A percentile compares a stretch with the other conserved stretches of the same genome.
These are phyloP conservation scores for Heliothis virescens DNA, from an alignment of 1,140 invertebrate species.

Conservation along the genomic window DNA sequence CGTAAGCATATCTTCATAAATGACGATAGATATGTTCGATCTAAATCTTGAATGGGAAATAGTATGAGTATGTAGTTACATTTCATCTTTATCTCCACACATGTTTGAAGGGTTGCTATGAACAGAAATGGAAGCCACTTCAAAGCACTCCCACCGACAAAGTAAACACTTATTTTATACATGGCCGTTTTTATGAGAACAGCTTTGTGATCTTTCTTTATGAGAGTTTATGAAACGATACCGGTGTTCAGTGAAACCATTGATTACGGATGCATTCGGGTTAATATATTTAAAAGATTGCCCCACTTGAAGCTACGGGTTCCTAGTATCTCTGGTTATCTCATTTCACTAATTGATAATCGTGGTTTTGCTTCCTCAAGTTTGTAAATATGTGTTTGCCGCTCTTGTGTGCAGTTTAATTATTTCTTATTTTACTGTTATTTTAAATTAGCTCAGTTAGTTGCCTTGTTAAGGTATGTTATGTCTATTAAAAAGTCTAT, in stretches of 20 bases:
- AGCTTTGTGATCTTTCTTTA: constrained; percentile 74
- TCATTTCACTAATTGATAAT: constrained; percentile 1
- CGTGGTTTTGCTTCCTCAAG: background rate
- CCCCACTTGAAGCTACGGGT: constrained; percentile 6
- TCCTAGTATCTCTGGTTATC: constrained; percentile 5
- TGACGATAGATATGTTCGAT: constrained; percentile 55
- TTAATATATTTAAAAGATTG: background rate
- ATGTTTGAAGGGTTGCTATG: constrained; percentile 72
- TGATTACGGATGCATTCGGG: constrained; percentile 53
- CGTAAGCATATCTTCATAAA: background rate
- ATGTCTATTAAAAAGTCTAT: too few species aligned
- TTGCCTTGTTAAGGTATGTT: too few species aligned
- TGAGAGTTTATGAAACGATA: constrained; percentile 58
- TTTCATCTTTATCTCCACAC: constrained; percentile 73
- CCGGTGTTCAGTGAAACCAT: constrained; percentile 61
- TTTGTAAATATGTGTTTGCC: background rate
- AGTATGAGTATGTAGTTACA: constrained; percentile 51
- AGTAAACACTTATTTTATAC: constrained; percentile 81
- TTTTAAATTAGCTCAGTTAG: too few species aligned
- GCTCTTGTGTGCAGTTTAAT: background rate
- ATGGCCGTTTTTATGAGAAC: constrained; percentile 73
- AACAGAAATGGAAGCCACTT: constrained; percentile 81
- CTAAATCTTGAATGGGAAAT: constrained; percentile 55
- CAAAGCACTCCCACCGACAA: constrained; percentile 75
- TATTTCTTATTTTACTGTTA: too few species aligned